phyloP scores from a whole-genome alignment of 2,888 invertebrate species.

The Xestia ashworthii region DNA sequence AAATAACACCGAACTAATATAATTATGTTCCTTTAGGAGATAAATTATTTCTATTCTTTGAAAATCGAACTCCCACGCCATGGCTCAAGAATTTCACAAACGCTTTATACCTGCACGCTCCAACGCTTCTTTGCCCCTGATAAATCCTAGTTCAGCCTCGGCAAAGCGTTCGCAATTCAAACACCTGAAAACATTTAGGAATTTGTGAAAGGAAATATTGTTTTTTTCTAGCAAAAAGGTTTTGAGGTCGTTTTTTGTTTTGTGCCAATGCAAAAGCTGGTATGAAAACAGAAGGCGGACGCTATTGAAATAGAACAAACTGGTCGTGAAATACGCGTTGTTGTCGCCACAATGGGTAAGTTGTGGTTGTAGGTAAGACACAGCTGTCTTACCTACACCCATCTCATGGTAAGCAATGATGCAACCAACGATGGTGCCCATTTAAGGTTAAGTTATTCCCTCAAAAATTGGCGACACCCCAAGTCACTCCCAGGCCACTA shows the following conservation, averaged over 20 bases:
- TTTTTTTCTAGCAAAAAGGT: not conserved
- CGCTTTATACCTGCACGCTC: not conserved
- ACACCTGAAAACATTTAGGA: not conserved
- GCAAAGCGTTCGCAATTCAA: constrained; percentile 18
- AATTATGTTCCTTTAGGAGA: not conserved
- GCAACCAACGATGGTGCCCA: not conserved
- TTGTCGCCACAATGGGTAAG: not conserved
- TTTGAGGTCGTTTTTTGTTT: not conserved
- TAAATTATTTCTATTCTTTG: not conserved
- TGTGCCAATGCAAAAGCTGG: not conserved
- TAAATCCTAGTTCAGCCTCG: constrained; percentile 13
- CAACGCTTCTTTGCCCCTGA: not conserved
- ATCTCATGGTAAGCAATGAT: not conserved
- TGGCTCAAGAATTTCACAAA: constrained; percentile 22
- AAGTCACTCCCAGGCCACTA: not conserved
- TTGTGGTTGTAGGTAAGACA: not conserved
- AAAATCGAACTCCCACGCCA: constrained; percentile 19
- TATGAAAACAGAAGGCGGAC: not conserved
- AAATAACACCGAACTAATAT: constrained; percentile 6
- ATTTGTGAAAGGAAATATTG: not conserved
- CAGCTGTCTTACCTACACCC: not conserved
- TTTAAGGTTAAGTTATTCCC: not conserved
- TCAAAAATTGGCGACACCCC: not conserved
- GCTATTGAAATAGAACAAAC: not conserved
- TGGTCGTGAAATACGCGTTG: not conserved